Percentiles rank a stretch among this genome's conserved stretches.
These are phyloP conservation scores for Embidobia sp. DNA, from an alignment of 2,888 invertebrate genomes.

Conservation along the genomic window DNA sequence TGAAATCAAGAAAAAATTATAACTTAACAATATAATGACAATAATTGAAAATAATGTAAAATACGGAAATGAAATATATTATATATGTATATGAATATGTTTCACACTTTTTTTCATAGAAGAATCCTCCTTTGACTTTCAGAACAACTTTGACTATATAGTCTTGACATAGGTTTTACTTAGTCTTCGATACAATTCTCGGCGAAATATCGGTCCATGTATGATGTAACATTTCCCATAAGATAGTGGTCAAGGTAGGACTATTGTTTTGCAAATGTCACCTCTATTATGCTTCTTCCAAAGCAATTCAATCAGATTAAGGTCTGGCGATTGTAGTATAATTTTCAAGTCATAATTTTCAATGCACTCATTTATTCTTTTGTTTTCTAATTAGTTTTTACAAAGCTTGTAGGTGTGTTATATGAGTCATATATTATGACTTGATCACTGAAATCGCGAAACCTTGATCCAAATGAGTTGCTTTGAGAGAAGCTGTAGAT, in stretches of 20 bases:
- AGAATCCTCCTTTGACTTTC: conserved; percentile 15
- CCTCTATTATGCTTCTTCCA: not conserved
- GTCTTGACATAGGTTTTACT: conserved; percentile 13
- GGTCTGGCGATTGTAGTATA: not conserved
- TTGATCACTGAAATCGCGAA: too few species aligned
- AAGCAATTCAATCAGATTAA: conserved; percentile 7
- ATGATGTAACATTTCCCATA: conserved; percentile 12
- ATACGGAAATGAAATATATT: conserved; percentile 10
- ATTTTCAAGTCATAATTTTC: conserved; percentile 12
- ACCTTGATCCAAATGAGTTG: too few species aligned
- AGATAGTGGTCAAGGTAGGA: conserved; percentile 2
- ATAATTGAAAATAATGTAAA: not conserved
- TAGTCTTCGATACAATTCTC: conserved; percentile 9
- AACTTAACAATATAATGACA: not conserved
- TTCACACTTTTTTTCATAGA: conserved; percentile 19
- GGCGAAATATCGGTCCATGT: too few species aligned
- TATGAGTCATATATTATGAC: too few species aligned
- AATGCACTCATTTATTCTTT: conserved; percentile 1
- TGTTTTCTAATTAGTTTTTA: too few species aligned
- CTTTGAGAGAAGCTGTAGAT: too few species aligned
- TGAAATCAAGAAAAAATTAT: too few species aligned
- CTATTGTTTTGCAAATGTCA: not conserved
- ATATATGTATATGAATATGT: not conserved
- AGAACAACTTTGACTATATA: conserved; percentile 18
- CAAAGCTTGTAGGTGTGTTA: not conserved